Evolutionary conservation across 2,113 vertebrate species (phyloP), one percentile per base, ranked within the genome.

Genomic region (Aix galericulata): DNA sequence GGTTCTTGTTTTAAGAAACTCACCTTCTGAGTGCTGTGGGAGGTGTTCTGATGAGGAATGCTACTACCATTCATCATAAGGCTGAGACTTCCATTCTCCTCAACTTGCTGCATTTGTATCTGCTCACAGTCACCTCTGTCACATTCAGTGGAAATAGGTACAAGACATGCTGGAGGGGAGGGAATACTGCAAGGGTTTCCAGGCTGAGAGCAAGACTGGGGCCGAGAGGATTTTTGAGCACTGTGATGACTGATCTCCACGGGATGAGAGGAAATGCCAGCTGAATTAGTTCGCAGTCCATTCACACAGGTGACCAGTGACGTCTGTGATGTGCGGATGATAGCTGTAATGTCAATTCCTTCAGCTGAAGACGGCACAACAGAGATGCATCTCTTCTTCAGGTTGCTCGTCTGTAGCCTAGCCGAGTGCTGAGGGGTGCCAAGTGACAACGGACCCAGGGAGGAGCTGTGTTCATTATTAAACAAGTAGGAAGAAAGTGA

Each of bases 1-100:
- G 99, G 99, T 94, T 99, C 99, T 97, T 99, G 99, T 95, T 99
- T 99, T 94, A 99, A 97, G 95, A 98, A 97, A 96, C 98, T 74
- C 72, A 97, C 89, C 97, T 98, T 98, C 93, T 98, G 98, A 74
- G 95, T 94, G 95, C 97, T 32, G 2, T 98, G 98, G 3, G 96
- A 96, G 64, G 98, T 85, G 64, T 89, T 96, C 55, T 97, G 98
- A 77, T 94, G 97, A 48, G 97, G 97, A 38, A 97, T 67, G 79
- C 86, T 89, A 38, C 90, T 88, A n/a, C 94, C 93, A 53, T 97
- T 97, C 94, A 98, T 96, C 82, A 97, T 90, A 86, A 98, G 95
- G 87, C 96, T 96, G 79, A 97, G 93, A 92, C 94, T 96, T 90
- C 96, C 96, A 92, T 97, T 96, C 86, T 97, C 96, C 88, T 97